Evolutionary conservation across 2,797 vertebrate genomes (phyloP).

Genomic region (Sciurus carolinensis): DNA sequence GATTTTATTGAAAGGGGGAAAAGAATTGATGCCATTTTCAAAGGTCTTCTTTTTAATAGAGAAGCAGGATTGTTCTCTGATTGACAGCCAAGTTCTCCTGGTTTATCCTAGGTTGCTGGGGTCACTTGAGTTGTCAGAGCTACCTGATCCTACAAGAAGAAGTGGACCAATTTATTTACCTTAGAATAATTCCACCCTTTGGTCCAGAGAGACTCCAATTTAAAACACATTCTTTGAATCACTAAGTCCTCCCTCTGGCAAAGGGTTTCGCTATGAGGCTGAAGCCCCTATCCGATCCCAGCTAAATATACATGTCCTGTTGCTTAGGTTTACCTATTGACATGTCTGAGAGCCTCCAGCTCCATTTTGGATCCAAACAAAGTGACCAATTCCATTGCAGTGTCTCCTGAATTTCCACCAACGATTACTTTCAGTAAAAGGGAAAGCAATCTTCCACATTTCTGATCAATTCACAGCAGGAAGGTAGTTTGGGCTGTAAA

Average conservation of each 20-base stretch:
- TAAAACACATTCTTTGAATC: conserved; percentile 65
- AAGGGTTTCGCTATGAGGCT: conserved; percentile 64
- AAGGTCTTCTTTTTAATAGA: conserved; percentile 57
- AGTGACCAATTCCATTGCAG: neutral
- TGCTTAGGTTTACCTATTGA: conserved; percentile 21
- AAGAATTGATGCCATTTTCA: conserved; percentile 46
- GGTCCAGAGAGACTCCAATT: conserved; percentile 52
- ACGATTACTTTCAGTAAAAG: neutral
- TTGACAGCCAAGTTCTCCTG: conserved; percentile 4
- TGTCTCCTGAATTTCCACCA: neutral
- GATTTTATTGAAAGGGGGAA: conserved; percentile 42
- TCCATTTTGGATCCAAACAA: neutral
- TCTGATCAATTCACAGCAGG: neutral
- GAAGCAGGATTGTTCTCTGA: conserved; percentile 44
- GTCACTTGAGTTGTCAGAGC: conserved; percentile 57
- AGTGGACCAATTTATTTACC: conserved; percentile 61
- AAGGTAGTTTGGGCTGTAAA: conserved; percentile 26
- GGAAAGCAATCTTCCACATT: neutral
- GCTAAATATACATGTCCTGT: conserved; percentile 56
- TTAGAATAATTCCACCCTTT: conserved; percentile 57
- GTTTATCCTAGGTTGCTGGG: conserved; percentile 63
- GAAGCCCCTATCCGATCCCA: conserved; percentile 43
- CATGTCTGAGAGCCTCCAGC: neutral
- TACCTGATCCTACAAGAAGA: conserved; percentile 51
- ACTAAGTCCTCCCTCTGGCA: conserved; percentile 76